Percentiles rank a stretch among this genome's conserved stretches.
Conservation (phyloP, 2,797 vertebrate species). For the Onychomys leucogaster region DNA sequence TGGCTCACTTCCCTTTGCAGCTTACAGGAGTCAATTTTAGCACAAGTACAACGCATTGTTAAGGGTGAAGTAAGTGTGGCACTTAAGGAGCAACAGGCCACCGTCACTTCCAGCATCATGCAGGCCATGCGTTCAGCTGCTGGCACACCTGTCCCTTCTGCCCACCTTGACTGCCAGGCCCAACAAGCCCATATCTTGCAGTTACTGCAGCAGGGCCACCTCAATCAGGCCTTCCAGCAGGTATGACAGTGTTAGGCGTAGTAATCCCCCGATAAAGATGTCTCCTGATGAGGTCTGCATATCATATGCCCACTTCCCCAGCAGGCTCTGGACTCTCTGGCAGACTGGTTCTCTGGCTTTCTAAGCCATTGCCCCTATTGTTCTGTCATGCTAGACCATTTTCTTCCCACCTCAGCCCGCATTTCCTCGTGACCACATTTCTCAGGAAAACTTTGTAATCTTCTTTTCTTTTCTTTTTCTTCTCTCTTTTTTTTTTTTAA, state of each 20-base stretch:
- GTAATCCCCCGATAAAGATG: neutral
- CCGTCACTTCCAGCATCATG: conserved; percentile 98
- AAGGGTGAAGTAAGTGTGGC: conserved; percentile 97
- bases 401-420: neutral
- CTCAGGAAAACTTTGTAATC: conserved; percentile 8
- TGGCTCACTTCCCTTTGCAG: conserved; percentile 84
- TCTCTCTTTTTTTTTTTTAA: too few relatives aligned
- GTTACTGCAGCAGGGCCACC: conserved; percentile 97
- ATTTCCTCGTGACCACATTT: neutral
- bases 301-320: neutral
- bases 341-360: neutral
- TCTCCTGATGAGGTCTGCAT: neutral
- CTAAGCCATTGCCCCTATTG: neutral
- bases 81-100: conserved; percentile 98
- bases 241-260: conserved; percentile 83
- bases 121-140: conserved; percentile 98
- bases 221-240: conserved; percentile 99
- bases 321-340: neutral
- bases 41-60: conserved; percentile 97
- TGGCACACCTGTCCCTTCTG: conserved; percentile 94
- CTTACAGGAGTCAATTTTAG: conserved; percentile 96
- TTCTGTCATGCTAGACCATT: neutral
- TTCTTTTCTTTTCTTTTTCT: neutral
- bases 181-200: conserved; percentile 97
- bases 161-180: conserved; percentile 97